Evolutionary conservation across 1,140 invertebrate genomes (phyloP), one percentile per base, ranked within the genome.

Genomic region (Lasioglossum albipes): DNA sequence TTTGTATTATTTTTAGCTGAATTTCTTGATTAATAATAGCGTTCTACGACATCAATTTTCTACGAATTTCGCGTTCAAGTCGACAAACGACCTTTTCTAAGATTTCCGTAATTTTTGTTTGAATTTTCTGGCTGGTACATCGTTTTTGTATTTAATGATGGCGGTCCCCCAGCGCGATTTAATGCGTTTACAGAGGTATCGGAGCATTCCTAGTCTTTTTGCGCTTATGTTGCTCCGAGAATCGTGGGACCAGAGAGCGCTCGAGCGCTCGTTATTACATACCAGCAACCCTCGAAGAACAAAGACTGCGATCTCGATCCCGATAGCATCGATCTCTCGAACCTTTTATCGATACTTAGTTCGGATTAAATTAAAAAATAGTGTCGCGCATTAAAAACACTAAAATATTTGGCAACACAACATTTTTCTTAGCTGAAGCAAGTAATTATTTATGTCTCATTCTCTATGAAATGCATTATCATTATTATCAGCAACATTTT

Each of bases 291-390:
- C 67, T 70, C 54, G 77, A 69, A 64, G 42, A 68, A 59, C 70
- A 82, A 75, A 85, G 68, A 64, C 49, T n/a, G 31, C 45, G 68
- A 82, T 79, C 61, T 66, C 83, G 68, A 84, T 87, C 78, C 49
- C 81, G 86, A 87, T 87, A 79, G 61, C 81, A 87, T 88, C 84
- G 77, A 83, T 88, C 81, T 78, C 78, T 61, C 79, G 79, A 73
- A 52, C 36, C n/a, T 76, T 45, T 69, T 45, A 62, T 36, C 69
- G 27, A 4, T 12, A 18, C 16, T 49, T 70, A 70, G 70, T 77
- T 54, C 52, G 20, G 18, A 54, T 54, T 54, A 16, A 54, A 54
- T 4, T 5, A 20, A 54, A 54, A 54, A 54, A 16, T 54, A 54
- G 18, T 7, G 16, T 20, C 18, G 52, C 16, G 7, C 13, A 6